Evolutionary conservation across 2,113 vertebrate genomes (phyloP), one percentile per base, ranked within the genome.

Genomic region (Taxidea taxus): DNA sequence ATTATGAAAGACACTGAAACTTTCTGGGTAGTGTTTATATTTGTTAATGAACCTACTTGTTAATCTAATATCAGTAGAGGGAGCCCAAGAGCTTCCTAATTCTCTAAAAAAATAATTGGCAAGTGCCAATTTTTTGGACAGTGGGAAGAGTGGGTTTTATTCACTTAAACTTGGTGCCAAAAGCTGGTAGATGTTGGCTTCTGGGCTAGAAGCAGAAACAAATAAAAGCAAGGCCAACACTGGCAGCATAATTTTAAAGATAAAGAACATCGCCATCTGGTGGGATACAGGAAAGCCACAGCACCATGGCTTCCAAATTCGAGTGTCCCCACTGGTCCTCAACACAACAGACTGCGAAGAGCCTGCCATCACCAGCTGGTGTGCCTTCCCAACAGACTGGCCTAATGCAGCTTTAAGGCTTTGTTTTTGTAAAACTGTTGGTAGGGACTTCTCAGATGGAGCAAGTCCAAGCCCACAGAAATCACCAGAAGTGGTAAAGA

Each of bases 211-310:
- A 91, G 77, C 64, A 87, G 87, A 93, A 96, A 91, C 86, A 98
- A 97, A 90, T 81, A 96, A 90, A 49, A 90, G 47, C 47, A 20
- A 86, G 68, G 91, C 96, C 96, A 98, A 94, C 20, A 39, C 47
- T 81, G 92, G 97, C 97, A 95, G 80, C 78, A 56, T 89, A 85
- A 54, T 92, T 87, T 49, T 72, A 94, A 95, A 94, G 95, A 95
- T 84, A 96, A 83, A 97, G 95, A 96, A 94, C 44, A 94, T 70
- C 12, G 21, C 94, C 97, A 98, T 95, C 97, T 98, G 97, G 82
- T 66, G 94, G 93, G 96, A 87, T 56, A n/a, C 62, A 75, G 18
- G 14, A 74, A 34, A 81, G 96, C 60, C 92, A 70, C 86, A 58
- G 95, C 70, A 74, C 66, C 18, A 6, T 4, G 3, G 82, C 93